phyloP scores from a whole-genome alignment of 1,140 invertebrate species.

The Euura lappo region DNA sequence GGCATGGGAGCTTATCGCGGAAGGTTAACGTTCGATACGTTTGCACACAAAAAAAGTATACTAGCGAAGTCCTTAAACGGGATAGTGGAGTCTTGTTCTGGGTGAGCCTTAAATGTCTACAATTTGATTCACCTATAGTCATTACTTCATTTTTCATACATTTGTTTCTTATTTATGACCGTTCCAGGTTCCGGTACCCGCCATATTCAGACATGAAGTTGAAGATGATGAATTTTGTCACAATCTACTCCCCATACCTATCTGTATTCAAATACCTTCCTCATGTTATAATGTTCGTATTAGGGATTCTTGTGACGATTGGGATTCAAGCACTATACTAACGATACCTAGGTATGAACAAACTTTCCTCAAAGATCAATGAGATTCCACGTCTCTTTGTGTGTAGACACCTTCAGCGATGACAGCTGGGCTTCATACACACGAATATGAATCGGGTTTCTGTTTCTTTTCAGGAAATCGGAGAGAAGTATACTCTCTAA shows the following conservation, averaged over 20 bases:
- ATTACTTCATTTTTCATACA: not conserved
- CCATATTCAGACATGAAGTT: conserved; percentile 83
- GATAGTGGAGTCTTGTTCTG: conserved; percentile 71
- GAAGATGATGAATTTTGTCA: conserved; percentile 65
- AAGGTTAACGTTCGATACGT: conserved; percentile 86
- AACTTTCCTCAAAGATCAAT: no score
- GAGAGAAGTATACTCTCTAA: no score
- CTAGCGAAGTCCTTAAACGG: conserved; percentile 70
- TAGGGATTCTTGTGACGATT: conserved; percentile 67
- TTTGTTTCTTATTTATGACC: conserved; percentile 35
- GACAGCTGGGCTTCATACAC: no score
- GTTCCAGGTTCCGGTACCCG: conserved; percentile 78
- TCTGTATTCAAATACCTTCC: conserved; percentile 68
- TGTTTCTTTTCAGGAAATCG: no score
- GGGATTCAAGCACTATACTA: conserved; percentile 39
- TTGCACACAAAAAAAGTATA: conserved; percentile 84
- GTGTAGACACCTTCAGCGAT: no score
- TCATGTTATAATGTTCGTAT: conserved; percentile 70
- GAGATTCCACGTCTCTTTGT: no score
- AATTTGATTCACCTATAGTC: conserved; percentile 13
- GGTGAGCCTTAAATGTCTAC: conserved; percentile 57
- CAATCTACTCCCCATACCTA: conserved; percentile 69
- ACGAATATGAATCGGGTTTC: no score
- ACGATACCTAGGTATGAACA: no score
- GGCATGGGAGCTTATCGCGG: conserved; percentile 94